Conservation (phyloP, 2,888 invertebrate genomes). For the Agrotis ipsilon region DNA sequence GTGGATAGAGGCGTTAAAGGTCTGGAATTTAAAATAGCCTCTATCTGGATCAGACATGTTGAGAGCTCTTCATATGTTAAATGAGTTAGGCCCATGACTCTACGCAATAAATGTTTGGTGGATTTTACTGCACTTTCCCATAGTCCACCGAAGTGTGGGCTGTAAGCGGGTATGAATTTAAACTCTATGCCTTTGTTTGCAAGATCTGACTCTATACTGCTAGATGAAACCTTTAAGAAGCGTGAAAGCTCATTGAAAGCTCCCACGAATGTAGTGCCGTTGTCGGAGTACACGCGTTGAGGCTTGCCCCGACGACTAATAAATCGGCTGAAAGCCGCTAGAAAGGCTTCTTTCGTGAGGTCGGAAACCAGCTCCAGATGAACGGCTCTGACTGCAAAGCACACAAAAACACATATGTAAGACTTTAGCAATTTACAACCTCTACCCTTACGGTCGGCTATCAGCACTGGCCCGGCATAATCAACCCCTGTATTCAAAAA, state of each 20-base stretch:
- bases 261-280: conserved; percentile 59
- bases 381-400: conserved; percentile 5
- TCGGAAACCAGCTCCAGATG: conserved; percentile 9
- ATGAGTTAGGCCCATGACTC: neutral
- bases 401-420: conserved; percentile 10
- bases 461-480: neutral
- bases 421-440: neutral
- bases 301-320: neutral
- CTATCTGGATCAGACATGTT: neutral
- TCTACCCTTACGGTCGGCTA: conserved; percentile 1
- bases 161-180: neutral
- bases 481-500: neutral
- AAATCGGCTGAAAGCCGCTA: neutral
- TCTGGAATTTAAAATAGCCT: conserved; percentile 3
- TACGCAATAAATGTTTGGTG: neutral
- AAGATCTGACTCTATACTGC: neutral
- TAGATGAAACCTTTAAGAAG: conserved; percentile 14
- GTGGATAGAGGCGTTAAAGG: neutral
- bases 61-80: neutral
- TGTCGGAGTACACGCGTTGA: conserved; percentile 52
- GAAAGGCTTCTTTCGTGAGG: conserved; percentile 4
- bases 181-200: neutral
- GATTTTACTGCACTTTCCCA: neutral
- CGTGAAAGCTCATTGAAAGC: conserved; percentile 48
- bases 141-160: neutral